Evolutionary conservation across 37 sponge, comb jelly and placozoan species (phyloP), one percentile per base, ranked within the genome.

Genomic region (Sycon ciliatum): DNA sequence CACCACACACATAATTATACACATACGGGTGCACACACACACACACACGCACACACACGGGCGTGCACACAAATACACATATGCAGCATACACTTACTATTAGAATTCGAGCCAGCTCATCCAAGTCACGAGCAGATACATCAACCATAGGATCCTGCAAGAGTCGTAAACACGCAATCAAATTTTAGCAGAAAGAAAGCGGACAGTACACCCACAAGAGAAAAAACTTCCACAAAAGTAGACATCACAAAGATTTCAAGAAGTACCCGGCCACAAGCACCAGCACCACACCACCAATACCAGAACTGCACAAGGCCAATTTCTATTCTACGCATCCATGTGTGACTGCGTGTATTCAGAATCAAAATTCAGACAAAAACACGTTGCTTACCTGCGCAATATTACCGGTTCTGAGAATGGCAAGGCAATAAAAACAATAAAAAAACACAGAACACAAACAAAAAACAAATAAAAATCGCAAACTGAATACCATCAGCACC

Each of bases 31-130:
- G n/a, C n/a, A n/a, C n/a, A n/a, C n/a, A n/a, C n/a, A n/a, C n/a
- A n/a, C n/a, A n/a, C n/a, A n/a, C n/a, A n/a, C n/a, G n/a, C 9
- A 42, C 49, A 42, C 13, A 42, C 9, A 9, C 9, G 13, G 46
- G 69, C n/a, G 81, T 83, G 71, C 36, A 64, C 18, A 34, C 4
- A 65, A 46, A 49, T 63, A 5, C 27, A 56, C 4, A 4, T 3
- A 4, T 16, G 38, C 20, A 24, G 37, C 34, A 22, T 20, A 36
- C 4, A 53, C 55, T 55, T 26, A 70, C 72, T 13, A 22, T 27
- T 4, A 70, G 54, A 23, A 70, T 26, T 53, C 34, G 26, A 42
- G 52, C 4, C 26, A 70, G 40, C 40, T 70, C 72, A 38, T 24
- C n/a, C 26, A 70, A 28, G 32, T 60, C 63, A 28, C 63, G 63